Percentiles rank a stretch among this genome's conserved stretches.
phyloP scores from a whole-genome alignment of 2,113 vertebrate genomes.

The Cavia porcellus region DNA sequence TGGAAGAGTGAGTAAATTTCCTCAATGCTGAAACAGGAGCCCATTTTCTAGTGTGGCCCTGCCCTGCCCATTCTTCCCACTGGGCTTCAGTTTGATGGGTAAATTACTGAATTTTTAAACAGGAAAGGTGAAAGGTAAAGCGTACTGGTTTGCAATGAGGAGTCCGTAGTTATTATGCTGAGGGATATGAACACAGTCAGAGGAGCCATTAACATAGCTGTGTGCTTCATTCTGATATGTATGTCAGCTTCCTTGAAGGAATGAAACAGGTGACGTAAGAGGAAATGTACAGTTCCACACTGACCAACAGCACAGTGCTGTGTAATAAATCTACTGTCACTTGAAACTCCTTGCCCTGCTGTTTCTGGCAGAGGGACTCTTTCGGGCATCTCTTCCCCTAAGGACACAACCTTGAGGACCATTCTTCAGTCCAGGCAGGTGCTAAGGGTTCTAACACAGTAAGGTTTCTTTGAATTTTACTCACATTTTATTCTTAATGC shows the following conservation, averaged over 20 bases:
- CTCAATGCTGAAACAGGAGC: background rate
- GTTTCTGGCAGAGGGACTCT: background rate
- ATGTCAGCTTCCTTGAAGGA: conserved; percentile 23
- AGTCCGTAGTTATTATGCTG: background rate
- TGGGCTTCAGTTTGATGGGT: background rate
- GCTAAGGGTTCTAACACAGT: background rate
- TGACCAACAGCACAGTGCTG: background rate
- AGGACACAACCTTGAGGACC: background rate
- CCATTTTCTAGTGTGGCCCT: background rate
- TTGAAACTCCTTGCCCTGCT: conserved; percentile 45
- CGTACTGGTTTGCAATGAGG: background rate
- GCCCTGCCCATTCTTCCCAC: rapidly evolving
- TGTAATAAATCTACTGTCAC: conserved; percentile 30
- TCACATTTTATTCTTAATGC: conserved; percentile 7
- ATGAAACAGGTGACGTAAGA: conserved; percentile 39
- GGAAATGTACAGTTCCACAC: conserved; percentile 17
- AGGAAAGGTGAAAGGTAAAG: background rate
- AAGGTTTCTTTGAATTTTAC: background rate
- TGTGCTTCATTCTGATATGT: conserved; percentile 49
- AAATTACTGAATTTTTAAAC: background rate
- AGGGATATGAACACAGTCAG: background rate
- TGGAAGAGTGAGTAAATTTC: background rate
- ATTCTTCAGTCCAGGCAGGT: conserved; percentile 13
- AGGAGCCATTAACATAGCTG: background rate
- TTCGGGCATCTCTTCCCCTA: background rate